These are phyloP conservation scores for Nemotelus pantherinus DNA, from an alignment of 2,888 invertebrate species.

Conservation along the genomic window DNA sequence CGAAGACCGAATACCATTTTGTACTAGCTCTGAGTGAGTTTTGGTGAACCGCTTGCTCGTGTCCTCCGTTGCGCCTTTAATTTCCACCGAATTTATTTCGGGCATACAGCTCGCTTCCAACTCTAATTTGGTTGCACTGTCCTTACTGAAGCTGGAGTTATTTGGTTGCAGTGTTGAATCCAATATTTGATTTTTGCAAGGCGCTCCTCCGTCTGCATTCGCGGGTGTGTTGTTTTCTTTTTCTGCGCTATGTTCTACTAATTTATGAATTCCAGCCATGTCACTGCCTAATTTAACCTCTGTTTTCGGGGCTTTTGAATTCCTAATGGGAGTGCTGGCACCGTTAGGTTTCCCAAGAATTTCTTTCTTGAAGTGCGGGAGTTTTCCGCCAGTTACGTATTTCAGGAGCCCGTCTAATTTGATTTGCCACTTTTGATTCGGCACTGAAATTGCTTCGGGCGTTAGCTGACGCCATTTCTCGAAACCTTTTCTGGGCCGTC, in stretches of 20 bases:
- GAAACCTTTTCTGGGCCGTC: constrained; percentile 25
- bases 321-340: no score
- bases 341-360: constrained; percentile 3
- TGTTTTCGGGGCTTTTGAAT: no score
- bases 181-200: neutral
- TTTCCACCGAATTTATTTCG: neutral
- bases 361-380: neutral
- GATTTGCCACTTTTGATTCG: constrained; percentile 15
- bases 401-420: constrained; percentile 15
- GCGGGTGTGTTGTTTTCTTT: neutral
- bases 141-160: no score
- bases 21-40: neutral
- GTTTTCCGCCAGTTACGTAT: neutral
- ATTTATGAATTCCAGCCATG: no score
- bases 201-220: neutral
- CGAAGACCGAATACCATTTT: no score
- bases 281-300: no score
- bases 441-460: no score
- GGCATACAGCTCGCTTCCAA: no score
- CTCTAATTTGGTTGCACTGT: no score
- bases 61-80: neutral
- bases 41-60: neutral
- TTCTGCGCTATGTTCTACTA: no score
- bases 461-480: constrained; percentile 6
- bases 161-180: no score